phyloP scores from a whole-genome alignment of 2,797 vertebrate species.

The Pterois miles region DNA sequence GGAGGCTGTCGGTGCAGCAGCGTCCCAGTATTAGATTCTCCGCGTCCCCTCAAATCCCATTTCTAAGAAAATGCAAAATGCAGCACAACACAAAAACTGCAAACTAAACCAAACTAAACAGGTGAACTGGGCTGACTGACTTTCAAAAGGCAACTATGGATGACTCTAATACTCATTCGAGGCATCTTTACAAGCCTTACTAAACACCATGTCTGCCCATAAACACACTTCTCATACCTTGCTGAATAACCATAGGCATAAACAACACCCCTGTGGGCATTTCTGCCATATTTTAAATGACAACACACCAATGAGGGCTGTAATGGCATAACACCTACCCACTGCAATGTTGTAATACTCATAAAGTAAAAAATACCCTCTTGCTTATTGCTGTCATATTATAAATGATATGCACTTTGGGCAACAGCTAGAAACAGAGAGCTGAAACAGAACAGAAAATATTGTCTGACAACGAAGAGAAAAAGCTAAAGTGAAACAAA shows the following conservation, averaged over 20 bases:
- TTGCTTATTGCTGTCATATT: slow-evolving; percentile 9
- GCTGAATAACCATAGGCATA: neutral
- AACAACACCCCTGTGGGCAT: neutral
- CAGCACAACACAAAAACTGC: neutral
- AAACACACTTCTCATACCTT: neutral
- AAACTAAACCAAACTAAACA: neutral
- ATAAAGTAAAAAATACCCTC: neutral
- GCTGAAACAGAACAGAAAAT: neutral
- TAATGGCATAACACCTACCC: neutral
- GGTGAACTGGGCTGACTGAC: neutral
- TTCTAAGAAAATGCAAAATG: slow-evolving; percentile 24
- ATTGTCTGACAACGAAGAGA: neutral
- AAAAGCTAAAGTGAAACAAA: neutral
- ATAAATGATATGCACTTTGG: neutral
- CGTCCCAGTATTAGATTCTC: slow-evolving; percentile 23
- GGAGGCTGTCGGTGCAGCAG: slow-evolving; percentile 20
- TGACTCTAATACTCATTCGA: too few relatives aligned
- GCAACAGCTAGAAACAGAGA: neutral
- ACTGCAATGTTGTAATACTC: neutral
- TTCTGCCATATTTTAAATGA: slow-evolving; percentile 3
- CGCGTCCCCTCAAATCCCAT: slow-evolving; percentile 15
- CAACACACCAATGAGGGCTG: neutral
- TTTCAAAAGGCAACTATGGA: too few relatives aligned
- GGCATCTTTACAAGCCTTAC: too few relatives aligned
- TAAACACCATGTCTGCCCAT: neutral